Base-by-base conservation (phyloP, 2,113 vertebrate species). In the Willisornis vidua region DNA sequence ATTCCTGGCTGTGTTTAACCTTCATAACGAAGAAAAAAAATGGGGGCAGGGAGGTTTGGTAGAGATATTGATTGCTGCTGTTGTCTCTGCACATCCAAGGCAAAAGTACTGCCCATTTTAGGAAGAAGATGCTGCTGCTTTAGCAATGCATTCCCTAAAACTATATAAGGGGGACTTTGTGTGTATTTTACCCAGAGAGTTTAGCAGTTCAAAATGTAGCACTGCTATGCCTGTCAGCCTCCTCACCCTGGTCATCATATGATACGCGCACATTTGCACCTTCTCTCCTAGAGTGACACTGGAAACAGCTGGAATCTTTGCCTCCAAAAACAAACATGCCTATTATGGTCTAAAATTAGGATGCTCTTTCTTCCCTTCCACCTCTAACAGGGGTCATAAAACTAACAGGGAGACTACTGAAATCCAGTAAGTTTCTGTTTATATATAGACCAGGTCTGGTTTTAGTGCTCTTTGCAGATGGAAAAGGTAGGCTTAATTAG, bases 331-430 rank as follows among this genome's bases (percentile, higher is more conserved):
- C 73, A 96, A 93, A 93, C 89, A 70, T 91, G 94, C 76, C 49
- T 90, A 95, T 97, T 97, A 97, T 37, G 33, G 51, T 55, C 93
- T 91, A 97, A 97, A 97, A 87, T 95, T 93, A 94, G 71, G 88
- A 85, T 74, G 41, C 70, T 88, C 70, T 93, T 95, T 87, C 78
- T 97, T 93, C 82, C 55, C 48, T 93, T 94, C 62, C 49, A 85
- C 61, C 82, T 96, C 92, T 79, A 59, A 57, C 66, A 75, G 45
- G 43, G 52, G 33, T 88, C 88, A 87, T 85, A 76, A 75, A 51
- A 51, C 33, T 84, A 86, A 74, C 11, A 80, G 22, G 16, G 70
- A 84, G 15, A 59, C 61, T 78, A 57, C 43, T 68, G 58, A 81
- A 90, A 84, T 90, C 46, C 41, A 37, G 73, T 48, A 72, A 71